Evolutionary conservation across 2,113 vertebrate genomes (phyloP).

Genomic region (Circaetus gallicus): DNA sequence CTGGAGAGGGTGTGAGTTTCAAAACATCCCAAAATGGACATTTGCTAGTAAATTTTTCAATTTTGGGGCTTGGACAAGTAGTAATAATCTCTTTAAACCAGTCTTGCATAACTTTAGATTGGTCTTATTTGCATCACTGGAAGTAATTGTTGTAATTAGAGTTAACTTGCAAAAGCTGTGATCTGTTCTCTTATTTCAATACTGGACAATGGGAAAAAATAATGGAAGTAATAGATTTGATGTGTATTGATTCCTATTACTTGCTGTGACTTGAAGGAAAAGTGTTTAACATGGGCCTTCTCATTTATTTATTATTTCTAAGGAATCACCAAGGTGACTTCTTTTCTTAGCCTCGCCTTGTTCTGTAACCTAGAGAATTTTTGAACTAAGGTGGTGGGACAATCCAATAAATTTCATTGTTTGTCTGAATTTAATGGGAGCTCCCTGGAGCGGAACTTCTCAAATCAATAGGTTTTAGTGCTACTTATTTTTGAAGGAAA

Average conservation of each 20-base stretch:
- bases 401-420: conserved; percentile 15
- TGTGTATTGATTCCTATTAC: neutral
- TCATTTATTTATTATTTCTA: neutral
- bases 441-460: neutral
- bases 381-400: neutral
- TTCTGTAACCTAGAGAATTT: neutral
- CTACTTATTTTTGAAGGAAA: conserved; percentile 15
- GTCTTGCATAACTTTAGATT: neutral
- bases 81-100: neutral
- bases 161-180: neutral
- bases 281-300: neutral
- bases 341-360: neutral
- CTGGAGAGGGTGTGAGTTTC: neutral
- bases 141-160: neutral
- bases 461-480: conserved; percentile 42
- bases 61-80: neutral
- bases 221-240: neutral
- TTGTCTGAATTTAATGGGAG: conserved; percentile 16
- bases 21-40: neutral
- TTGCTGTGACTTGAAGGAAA: neutral
- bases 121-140: neutral
- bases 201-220: neutral
- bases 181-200: neutral
- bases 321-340: neutral
- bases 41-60: neutral